Base-by-base conservation (phyloP, 2,888 invertebrate species). In the Leptarthrus brevirostris region DNA sequence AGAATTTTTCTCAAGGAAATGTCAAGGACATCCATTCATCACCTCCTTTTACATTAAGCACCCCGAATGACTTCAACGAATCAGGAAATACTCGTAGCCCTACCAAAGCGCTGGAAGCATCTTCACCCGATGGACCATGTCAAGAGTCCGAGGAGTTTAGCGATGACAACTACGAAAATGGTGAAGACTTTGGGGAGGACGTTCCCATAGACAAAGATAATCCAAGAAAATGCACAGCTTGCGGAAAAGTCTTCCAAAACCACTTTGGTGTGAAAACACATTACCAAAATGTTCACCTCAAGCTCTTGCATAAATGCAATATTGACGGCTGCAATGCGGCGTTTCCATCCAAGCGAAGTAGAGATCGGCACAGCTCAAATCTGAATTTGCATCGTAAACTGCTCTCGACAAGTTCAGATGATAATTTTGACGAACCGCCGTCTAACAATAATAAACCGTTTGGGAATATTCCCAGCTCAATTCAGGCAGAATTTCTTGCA, bases 271-370 rank as follows among this genome's bases (percentile, higher is more conserved):
- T 97, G 22, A 97, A 96, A 86, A 94, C 94, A 1, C 98, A 98
- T 83, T 97, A 96, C 84, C 96, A 96, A 87, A 97, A 95, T 84
- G 94, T 95, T 8, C 97, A 98, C 85, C 89, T 97, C 70, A 97
- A 97, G 86, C 86, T 97, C 75, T 95, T 96, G 93, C 97, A 97
- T 86, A 94, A 94, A 82, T 98, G 98, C 86, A 94, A 92, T 80
- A 92, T 96, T 24, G 96, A 96, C 78, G 96, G 97, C 1, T 98
- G 98, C 83, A 94, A 94, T 85, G 97, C 97, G 0, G 93, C 96
- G 0, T 98, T 97, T 83, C 94, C 96, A 3, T 96, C 97, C 0
- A 97, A 96, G 82, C 88, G 96, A 74, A 95, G 93, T 80, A 90
- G 97, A 79, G 97, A 98, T 81, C 89, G 96, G 1, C 97, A 98